Percentiles rank a stretch among this genome's conserved stretches.
These are phyloP conservation scores for Luffia ferchaultella DNA, from an alignment of 2,888 invertebrate genomes.

Conservation along the genomic window DNA sequence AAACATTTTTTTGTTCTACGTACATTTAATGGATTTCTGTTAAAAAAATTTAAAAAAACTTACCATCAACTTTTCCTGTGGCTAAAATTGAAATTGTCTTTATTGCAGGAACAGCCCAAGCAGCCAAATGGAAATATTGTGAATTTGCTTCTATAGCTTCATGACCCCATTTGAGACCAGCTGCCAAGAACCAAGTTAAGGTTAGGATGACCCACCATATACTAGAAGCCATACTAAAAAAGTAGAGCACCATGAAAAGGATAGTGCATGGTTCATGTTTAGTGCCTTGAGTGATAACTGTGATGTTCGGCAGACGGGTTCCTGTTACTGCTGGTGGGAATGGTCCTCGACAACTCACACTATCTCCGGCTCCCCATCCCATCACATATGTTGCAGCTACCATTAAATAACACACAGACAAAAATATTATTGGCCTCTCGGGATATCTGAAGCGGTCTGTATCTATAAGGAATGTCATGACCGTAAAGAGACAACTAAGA, in stretches of 20 bases:
- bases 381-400: constrained; percentile 92
- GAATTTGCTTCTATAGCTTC: constrained; percentile 98
- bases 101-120: constrained; percentile 97
- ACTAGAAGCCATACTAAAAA: constrained; percentile 95
- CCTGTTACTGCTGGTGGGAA: constrained; percentile 76
- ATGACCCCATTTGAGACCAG: constrained; percentile 97
- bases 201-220: constrained; percentile 98
- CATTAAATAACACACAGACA: constrained; percentile 95
- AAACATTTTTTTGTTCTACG: background rate
- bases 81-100: constrained; percentile 95
- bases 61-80: constrained; percentile 95
- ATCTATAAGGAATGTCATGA: constrained; percentile 93
- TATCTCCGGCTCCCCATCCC: constrained; percentile 84
- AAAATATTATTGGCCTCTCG: constrained; percentile 95
- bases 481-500: constrained; percentile 90
- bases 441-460: constrained; percentile 96
- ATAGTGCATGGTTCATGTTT: constrained; percentile 88
- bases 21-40: background rate
- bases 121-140: constrained; percentile 95
- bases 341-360: constrained; percentile 84
- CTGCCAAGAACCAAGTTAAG: constrained; percentile 95
- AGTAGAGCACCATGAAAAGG: constrained; percentile 94
- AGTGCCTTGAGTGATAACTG: constrained; percentile 88
- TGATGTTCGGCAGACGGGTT: constrained; percentile 77
- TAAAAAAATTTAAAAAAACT: constrained; percentile 21